phyloP scores from a whole-genome alignment of 2,888 invertebrate genomes.

The Ceratothoa steindachneri region DNA sequence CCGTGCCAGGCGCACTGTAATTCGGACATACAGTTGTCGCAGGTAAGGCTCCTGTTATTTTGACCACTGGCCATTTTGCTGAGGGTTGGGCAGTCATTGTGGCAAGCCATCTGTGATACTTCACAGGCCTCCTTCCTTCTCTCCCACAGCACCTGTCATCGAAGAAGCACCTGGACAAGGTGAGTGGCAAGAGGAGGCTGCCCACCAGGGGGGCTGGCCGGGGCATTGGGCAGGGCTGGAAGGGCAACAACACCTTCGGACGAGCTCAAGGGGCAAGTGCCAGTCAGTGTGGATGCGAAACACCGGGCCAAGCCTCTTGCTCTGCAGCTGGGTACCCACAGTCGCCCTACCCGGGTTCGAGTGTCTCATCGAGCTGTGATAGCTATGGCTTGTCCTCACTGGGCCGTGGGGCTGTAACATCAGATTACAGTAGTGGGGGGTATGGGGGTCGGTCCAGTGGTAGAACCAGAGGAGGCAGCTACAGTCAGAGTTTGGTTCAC shows the following conservation, averaged over 20 bases:
- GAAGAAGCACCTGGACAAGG: constrained; percentile 2
- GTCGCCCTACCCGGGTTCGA: background rate
- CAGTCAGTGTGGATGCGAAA: background rate
- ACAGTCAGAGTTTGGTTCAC: background rate
- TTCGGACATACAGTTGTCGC: constrained; percentile 57
- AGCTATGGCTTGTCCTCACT: constrained; percentile 1
- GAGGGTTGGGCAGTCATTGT: background rate
- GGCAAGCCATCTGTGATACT: no score
- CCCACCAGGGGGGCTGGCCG: background rate
- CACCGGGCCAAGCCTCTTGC: background rate
- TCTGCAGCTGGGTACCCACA: background rate
- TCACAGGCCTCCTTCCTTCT: no score
- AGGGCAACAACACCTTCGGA: background rate
- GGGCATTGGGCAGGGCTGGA: background rate
- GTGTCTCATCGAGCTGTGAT: background rate
- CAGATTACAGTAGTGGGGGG: background rate
- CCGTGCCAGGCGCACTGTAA: constrained; percentile 56
- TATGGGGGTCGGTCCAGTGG: background rate
- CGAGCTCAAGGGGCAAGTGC: background rate
- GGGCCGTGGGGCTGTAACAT: background rate
- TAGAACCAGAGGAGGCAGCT: background rate
- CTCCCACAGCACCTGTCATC: background rate
- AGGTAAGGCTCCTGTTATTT: no score
- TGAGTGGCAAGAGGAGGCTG: constrained; percentile 1
- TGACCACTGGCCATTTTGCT: background rate